Evolutionary conservation across 2,113 vertebrate species (phyloP).

Genomic region (Cettia cetti): DNA sequence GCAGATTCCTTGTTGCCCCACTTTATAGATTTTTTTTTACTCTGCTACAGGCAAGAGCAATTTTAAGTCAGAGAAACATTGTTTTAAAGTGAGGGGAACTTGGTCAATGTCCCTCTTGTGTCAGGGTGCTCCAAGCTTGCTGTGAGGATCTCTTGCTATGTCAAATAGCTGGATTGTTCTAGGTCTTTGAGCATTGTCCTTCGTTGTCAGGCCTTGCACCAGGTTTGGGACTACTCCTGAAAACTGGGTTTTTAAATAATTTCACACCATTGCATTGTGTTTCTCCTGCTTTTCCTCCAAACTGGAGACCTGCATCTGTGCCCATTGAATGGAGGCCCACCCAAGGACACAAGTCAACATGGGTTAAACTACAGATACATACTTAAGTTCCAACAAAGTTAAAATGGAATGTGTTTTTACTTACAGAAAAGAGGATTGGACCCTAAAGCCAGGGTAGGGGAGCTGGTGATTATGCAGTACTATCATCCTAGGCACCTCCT

Average conservation of each 20-base stretch:
- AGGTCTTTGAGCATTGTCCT: not conserved
- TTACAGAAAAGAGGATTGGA: not conserved
- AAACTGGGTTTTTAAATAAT: not conserved
- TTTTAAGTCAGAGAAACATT: not conserved
- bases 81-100: not conserved
- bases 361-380: accelerated
- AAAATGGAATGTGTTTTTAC: not conserved
- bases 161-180: not conserved
- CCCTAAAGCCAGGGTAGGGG: not conserved
- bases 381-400: not conserved
- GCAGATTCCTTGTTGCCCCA: not conserved
- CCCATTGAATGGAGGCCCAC: not conserved
- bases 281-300: not conserved
- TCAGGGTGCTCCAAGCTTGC: not conserved
- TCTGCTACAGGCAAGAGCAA: not conserved
- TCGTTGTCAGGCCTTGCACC: not conserved
- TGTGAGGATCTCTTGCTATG: not conserved
- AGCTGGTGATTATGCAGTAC: not conserved
- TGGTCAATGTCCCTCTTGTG: not conserved
- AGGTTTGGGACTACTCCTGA: not conserved
- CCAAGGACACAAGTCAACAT: not conserved
- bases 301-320: not conserved
- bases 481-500: not conserved
- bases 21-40: not conserved
- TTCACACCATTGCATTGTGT: not conserved